Evolutionary conservation across 2,797 vertebrate genomes (phyloP), one percentile per base, ranked within the genome.

Genomic region (Cryptoprocta ferox): DNA sequence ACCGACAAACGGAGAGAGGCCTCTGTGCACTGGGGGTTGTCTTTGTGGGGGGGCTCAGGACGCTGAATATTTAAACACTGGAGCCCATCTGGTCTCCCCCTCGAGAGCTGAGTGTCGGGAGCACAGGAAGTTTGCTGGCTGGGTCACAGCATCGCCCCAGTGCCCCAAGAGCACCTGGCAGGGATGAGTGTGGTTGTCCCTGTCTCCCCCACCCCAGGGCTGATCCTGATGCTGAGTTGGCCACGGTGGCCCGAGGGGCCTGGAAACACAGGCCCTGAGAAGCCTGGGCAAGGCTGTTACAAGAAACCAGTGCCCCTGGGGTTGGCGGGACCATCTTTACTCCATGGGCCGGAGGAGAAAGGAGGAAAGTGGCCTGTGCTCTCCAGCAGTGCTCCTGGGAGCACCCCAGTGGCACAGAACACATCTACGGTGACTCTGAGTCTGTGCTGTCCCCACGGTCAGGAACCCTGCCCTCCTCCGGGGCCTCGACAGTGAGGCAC

Each of bases 401-500:
- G 28, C 2, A 2, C 45, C 42, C 7, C 65, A 42, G 1, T 3
- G 30, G 61, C 30, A 32, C 0, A 0, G 35, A 56, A 53, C 19
- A 35, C 0, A 0, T 24, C 30, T 32, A 0, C n/a, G 0, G 21
- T 1, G 15, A 39, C 2, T 30, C 82, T 42, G 63, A 13, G 65
- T 28, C 78, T 75, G 3, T 15, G 37, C 13, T 4, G 1, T 26
- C 24, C 18, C 30, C 18, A 5, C 65, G 0, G 2, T 13, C 45
- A 18, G 48, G 13, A 48, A 6, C 56, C 45, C 1, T 2, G 63
- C 30, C 16, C 42, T 92, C 56, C 63, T 80, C 37, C 32, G 3
- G 32, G 6, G 28, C 75, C 42, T 1, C 18, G 35, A 19, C n/a
- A 3, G 18, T 9, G 42, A 53, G 61, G 48, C 4, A 1, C 19